phyloP scores from a whole-genome alignment of 1,140 invertebrate genomes.

The Palaemon carinicauda region DNA sequence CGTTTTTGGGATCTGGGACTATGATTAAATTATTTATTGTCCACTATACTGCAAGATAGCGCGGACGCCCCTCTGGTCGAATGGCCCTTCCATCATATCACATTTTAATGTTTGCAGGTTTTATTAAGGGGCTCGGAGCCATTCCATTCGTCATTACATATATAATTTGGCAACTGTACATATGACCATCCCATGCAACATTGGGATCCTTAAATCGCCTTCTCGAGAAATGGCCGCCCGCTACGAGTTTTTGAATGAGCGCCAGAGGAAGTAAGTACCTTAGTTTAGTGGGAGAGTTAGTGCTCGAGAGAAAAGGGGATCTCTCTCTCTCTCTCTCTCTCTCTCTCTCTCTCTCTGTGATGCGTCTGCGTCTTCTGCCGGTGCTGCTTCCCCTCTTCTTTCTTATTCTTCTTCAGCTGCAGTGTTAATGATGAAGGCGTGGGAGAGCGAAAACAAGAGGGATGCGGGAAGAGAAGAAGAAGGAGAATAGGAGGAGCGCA shows the following conservation, averaged over 20 bases:
- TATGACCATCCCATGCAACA: conserved; percentile 42
- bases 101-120: conserved; percentile 44
- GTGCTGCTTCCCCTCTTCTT: neutral
- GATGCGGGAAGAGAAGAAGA: neutral
- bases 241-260: conserved; percentile 46
- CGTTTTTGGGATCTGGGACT: conserved; percentile 28
- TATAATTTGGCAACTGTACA: conserved; percentile 48
- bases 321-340: conserved; percentile 15
- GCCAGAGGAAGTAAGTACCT: conserved; percentile 37
- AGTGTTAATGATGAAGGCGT: neutral
- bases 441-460: neutral
- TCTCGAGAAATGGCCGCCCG: conserved; percentile 14
- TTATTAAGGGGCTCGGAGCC: conserved; percentile 33
- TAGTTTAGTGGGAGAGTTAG: too few species aligned
- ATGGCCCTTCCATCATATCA: conserved; percentile 37
- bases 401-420: neutral
- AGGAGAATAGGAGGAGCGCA: neutral
- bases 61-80: conserved; percentile 11
- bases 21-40: conserved; percentile 46
- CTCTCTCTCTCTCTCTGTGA: neutral
- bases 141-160: conserved; percentile 44
- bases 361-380: too few species aligned
- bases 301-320: neutral
- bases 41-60: conserved; percentile 34
- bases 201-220: conserved; percentile 34